Base-by-base conservation (phyloP, 2,113 vertebrate genomes). In the Lutjanus erythropterus region DNA sequence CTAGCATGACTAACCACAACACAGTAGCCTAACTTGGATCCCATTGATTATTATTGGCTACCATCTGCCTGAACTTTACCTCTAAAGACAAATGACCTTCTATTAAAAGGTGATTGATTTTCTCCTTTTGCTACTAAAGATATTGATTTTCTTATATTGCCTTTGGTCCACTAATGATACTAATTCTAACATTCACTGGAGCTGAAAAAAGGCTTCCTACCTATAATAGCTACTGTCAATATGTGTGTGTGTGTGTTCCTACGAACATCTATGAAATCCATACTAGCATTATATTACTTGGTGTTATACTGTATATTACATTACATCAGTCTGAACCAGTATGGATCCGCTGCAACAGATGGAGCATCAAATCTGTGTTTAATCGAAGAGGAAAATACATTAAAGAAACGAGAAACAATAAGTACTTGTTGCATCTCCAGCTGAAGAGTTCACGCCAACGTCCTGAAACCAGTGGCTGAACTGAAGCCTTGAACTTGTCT, bases 71-170 rank as follows among this genome's bases (percentile, higher is more conserved):
- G 78, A 50, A 56, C 67, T 78, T 78, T 89, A 74, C 72, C 67
- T 62, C 80, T 69, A 72, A 78, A 89, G 91, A 93, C 60, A 87
- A 92, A 92, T 92, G 65, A 87, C 87, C 83, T 84, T 88, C 81
- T 87, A 87, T 89, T 90, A 86, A 84, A 82, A 88, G 66, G 80
- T 87, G 76, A 93, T 91, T 88, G 90, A 91, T 93, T 92, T 90
- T 86, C 80, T 85, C 88, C 85, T 85, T 55, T 86, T 81, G 60
- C 76, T 69, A 71, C 80, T 73, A 83, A 88, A 91, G 56, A 39
- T 89, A 93, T 92, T 70, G 90, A 90, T 93, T 85, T 83, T 72
- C 67, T 83, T 75, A 79, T 81, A 86, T 71, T 87, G 74, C 78
- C 87, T 86, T 81, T 80, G 18, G 80, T 59, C 50, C 76, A 70